A percentile compares a stretch with the other conserved stretches of the same genome.
These are phyloP conservation scores for Gallinago paraguaiae DNA, from an alignment of 2,113 vertebrate species.

Conservation along the genomic window DNA sequence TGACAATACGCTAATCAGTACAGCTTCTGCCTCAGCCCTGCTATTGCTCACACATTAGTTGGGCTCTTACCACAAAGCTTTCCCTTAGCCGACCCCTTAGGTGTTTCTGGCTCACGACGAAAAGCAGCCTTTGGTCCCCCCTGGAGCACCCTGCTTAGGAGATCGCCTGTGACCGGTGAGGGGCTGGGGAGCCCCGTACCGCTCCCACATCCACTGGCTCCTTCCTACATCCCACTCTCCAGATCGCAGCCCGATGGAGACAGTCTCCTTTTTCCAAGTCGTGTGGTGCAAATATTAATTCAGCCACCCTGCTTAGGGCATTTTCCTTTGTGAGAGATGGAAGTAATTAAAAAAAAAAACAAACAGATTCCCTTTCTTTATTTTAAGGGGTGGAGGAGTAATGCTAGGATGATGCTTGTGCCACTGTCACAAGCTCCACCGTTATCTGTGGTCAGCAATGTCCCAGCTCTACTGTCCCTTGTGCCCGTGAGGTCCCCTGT, in stretches of 20 bases:
- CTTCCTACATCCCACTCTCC: background rate
- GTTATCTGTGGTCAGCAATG: accelerated
- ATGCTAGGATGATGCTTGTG: background rate
- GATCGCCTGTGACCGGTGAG: background rate
- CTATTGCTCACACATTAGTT: constrained; percentile 49
- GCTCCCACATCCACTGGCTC: background rate
- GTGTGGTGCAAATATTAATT: background rate
- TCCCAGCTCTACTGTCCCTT: background rate
- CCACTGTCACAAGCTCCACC: background rate
- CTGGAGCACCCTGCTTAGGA: background rate
- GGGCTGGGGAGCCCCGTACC: background rate
- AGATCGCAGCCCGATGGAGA: background rate
- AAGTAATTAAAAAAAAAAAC: background rate
- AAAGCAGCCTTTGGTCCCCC: background rate
- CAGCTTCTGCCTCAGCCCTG: constrained; percentile 27
- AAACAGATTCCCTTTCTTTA: background rate
- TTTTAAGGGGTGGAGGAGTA: background rate
- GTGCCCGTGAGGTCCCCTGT: background rate
- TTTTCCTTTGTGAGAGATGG: background rate
- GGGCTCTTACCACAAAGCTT: constrained; percentile 27
- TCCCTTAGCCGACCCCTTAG: background rate
- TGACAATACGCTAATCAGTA: constrained; percentile 65
- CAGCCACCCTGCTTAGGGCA: background rate
- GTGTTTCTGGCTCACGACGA: background rate
- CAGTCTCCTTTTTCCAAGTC: background rate